A percentile compares a stretch with the other conserved stretches of the same genome.
Evolutionary conservation across 2,797 vertebrate genomes (phyloP).

Genomic region (Spinus pinus): DNA sequence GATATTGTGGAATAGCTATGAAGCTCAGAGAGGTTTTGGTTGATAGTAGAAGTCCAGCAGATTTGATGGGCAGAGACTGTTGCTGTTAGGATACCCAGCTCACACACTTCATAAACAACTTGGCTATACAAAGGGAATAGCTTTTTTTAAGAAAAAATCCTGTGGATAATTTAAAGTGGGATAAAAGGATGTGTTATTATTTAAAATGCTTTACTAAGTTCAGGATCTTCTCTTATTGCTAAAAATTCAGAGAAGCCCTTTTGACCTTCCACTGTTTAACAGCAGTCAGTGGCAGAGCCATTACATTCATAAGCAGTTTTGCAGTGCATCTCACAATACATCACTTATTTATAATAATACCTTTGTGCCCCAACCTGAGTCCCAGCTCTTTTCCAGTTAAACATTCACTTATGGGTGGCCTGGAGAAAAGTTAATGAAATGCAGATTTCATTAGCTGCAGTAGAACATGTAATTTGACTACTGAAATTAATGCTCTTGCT

Average conservation of each 20-base stretch:
- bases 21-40: neutral
- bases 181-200: neutral
- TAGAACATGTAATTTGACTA: conserved; percentile 4
- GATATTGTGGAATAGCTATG: neutral
- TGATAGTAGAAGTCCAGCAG: neutral
- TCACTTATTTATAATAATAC: neutral
- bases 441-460: neutral
- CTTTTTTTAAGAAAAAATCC: neutral
- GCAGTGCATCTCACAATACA: neutral
- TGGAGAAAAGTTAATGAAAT: conserved; percentile 28
- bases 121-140: neutral
- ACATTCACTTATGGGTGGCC: neutral
- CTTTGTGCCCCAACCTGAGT: neutral
- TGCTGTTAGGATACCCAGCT: neutral
- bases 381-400: neutral
- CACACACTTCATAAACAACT: neutral
- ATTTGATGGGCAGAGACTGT: neutral
- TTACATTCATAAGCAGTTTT: neutral
- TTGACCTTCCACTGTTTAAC: neutral
- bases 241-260: neutral
- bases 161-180: neutral
- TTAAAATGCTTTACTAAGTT: neutral
- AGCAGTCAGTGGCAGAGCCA: neutral
- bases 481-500: neutral
- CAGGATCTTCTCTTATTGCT: neutral